These are phyloP conservation scores for Gibbula magus DNA, from an alignment of 2,888 invertebrate species.

Conservation along the genomic window DNA sequence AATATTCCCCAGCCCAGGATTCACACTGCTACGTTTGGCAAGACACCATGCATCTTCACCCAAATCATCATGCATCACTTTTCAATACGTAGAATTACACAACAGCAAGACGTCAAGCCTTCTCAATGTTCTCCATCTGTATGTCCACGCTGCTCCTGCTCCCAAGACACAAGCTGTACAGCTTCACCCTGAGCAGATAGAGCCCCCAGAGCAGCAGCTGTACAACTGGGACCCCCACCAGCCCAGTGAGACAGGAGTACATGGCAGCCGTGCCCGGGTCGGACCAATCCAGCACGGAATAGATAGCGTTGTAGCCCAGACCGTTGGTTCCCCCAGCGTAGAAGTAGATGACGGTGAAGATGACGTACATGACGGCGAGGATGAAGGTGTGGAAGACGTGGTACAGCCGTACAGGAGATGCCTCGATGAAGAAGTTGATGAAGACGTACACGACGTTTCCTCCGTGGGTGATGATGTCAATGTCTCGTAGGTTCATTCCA, in stretches of 20 bases:
- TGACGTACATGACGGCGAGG: slow-evolving; percentile 64
- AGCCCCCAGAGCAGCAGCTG: slow-evolving; percentile 42
- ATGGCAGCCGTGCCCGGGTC: slow-evolving; percentile 44
- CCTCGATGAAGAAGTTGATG: slow-evolving; percentile 83
- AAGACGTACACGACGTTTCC: slow-evolving; percentile 86
- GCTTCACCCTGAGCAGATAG: too few species aligned
- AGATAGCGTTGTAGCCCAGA: slow-evolving; percentile 80
- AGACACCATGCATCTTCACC: too few species aligned
- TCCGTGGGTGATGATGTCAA: slow-evolving; percentile 78
- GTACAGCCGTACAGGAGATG: slow-evolving; percentile 83
- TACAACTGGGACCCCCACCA: slow-evolving; percentile 45
- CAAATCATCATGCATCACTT: too few species aligned
- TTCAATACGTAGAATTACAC: too few species aligned
- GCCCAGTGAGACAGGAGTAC: slow-evolving; percentile 43
- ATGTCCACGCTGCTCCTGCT: too few species aligned
- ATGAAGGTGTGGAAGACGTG: slow-evolving; percentile 66
- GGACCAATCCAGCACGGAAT: slow-evolving; percentile 78
- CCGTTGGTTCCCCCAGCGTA: slow-evolving; percentile 83
- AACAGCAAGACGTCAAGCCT: too few species aligned
- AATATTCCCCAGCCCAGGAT: too few species aligned
- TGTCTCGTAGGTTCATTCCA: slow-evolving; percentile 24
- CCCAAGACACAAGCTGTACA: too few species aligned
- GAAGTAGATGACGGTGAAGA: slow-evolving; percentile 84
- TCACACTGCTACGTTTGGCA: too few species aligned
- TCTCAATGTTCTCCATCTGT: too few species aligned